These are phyloP conservation scores for Alsophila aescularia DNA, from an alignment of 2,888 invertebrate species.

Conservation along the genomic window DNA sequence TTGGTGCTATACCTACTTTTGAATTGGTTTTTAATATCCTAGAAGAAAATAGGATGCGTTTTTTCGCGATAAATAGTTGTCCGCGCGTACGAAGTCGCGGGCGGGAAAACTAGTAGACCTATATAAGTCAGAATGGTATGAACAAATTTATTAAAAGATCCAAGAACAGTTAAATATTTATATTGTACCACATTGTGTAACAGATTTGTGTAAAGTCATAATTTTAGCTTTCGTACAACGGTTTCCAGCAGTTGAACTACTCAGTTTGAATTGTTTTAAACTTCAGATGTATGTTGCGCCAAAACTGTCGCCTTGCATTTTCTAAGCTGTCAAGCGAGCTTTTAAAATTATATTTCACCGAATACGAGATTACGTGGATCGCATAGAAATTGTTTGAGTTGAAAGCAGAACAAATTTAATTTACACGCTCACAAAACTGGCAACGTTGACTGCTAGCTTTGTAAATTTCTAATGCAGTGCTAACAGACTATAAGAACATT, in stretches of 20 bases:
- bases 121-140: too few species aligned
- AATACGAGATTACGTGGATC: background rate
- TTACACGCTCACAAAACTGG: background rate
- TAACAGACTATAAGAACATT: too few species aligned
- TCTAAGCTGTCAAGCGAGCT: background rate
- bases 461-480: background rate
- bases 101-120: too few species aligned
- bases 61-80: too few species aligned
- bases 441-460: background rate
- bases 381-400: conserved; percentile 1
- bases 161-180: too few species aligned
- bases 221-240: background rate
- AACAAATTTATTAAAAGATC: too few species aligned
- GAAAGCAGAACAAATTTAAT: background rate
- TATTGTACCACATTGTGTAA: too few species aligned
- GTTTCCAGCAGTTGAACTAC: background rate
- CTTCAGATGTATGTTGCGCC: background rate
- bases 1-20: too few species aligned
- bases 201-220: background rate
- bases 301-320: conserved; percentile 9
- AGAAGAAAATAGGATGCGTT: too few species aligned
- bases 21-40: too few species aligned
- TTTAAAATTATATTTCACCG: conserved; percentile 7
- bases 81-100: too few species aligned
- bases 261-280: background rate